A percentile compares a stretch with the other conserved stretches of the same genome.
Conservation (phyloP, 2,797 vertebrate species). For the Mormyrus proboscirostris region DNA sequence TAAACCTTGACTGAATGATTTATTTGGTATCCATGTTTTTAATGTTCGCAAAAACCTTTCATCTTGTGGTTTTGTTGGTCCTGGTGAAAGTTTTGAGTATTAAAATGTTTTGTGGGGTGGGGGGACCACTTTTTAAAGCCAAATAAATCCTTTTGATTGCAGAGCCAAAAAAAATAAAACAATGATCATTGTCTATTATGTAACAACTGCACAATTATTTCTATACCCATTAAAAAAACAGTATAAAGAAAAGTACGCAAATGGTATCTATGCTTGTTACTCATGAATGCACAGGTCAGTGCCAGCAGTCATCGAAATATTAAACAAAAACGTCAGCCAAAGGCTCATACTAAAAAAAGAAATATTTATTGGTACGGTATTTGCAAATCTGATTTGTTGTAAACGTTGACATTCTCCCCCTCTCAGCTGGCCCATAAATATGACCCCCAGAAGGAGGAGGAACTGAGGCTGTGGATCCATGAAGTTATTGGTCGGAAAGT, state of each 20-base stretch:
- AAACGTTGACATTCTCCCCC: neutral
- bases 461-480: conserved; percentile 80
- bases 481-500: conserved; percentile 71
- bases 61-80: neutral
- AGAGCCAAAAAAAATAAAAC: too few relatives aligned
- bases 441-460: conserved; percentile 76
- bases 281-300: neutral
- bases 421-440: conserved; percentile 85
- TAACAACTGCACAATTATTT: neutral
- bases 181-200: neutral
- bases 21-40: neutral
- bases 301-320: neutral
- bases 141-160: neutral
- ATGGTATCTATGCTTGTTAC: neutral
- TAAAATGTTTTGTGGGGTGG: neutral
- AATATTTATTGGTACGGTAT: neutral
- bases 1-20: neutral
- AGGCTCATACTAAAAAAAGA: neutral
- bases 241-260: neutral
- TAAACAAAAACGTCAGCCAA: neutral
- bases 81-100: neutral
- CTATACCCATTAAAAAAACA: neutral
- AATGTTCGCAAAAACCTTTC: neutral
- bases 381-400: neutral
- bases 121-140: neutral